These are phyloP conservation scores for Chelon labrosus DNA, from an alignment of 2,797 vertebrate species.

Conservation along the genomic window DNA sequence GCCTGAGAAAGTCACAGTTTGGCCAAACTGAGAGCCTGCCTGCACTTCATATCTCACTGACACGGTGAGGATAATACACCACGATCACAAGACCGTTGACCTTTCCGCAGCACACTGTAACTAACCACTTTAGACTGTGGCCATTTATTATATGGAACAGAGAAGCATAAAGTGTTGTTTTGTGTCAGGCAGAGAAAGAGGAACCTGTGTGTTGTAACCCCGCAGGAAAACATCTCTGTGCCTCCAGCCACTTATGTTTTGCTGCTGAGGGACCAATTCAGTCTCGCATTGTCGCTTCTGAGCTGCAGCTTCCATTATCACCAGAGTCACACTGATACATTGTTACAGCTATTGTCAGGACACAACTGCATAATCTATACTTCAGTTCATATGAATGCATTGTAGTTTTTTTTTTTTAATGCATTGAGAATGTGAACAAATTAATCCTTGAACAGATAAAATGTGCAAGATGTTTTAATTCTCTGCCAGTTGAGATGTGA, in stretches of 20 bases:
- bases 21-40: constrained; percentile 35
- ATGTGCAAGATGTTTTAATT: constrained; percentile 17
- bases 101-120: constrained; percentile 65
- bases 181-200: constrained; percentile 45
- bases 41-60: constrained; percentile 57
- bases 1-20: constrained; percentile 41
- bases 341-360: constrained; percentile 38
- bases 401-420: neutral
- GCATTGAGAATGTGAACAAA: constrained; percentile 16
- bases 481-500: constrained; percentile 6
- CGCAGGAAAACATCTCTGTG: constrained; percentile 54
- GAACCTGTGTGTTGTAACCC: constrained; percentile 51
- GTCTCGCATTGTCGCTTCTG: constrained; percentile 34
- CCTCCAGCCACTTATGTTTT: constrained; percentile 30
- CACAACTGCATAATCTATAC: constrained; percentile 27
- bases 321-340: constrained; percentile 32
- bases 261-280: constrained; percentile 45
- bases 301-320: constrained; percentile 42
- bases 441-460: constrained; percentile 10
- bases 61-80: constrained; percentile 53
- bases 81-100: constrained; percentile 58
- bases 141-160: constrained; percentile 52
- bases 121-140: constrained; percentile 64
- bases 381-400: neutral
- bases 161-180: constrained; percentile 50